A percentile compares a stretch with the other conserved stretches of the same genome.
Evolutionary conservation across 2,797 vertebrate genomes (phyloP).

Genomic region (Muraenolepis orangiensis): DNA sequence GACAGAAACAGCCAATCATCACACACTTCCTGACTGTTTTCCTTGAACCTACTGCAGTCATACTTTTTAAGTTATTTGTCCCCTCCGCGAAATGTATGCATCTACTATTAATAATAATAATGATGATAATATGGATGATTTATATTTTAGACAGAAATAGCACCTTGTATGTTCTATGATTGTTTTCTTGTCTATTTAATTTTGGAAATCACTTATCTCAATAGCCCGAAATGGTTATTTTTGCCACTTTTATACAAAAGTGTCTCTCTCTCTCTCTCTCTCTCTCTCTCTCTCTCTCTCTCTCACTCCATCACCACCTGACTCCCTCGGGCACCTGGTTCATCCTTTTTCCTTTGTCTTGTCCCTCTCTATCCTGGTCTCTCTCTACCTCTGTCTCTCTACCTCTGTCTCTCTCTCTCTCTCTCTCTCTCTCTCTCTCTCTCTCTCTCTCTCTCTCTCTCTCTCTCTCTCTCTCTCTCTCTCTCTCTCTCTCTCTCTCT

Average conservation of each 20-base stretch:
- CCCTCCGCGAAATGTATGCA: too few relatives aligned
- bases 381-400: conserved; percentile 21
- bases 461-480: neutral
- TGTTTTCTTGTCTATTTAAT: too few relatives aligned
- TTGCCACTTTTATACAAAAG: conserved; percentile 14
- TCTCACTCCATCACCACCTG: neutral
- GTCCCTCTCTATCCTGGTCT: too few relatives aligned
- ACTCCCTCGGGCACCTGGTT: too few relatives aligned
- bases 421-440: neutral
- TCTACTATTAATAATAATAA: too few relatives aligned
- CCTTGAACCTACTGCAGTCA: neutral
- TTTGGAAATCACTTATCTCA: conserved; percentile 14
- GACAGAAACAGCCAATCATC: conserved; percentile 3
- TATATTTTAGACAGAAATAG: too few relatives aligned
- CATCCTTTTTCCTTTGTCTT: too few relatives aligned
- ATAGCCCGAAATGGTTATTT: neutral
- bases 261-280: conserved; percentile 9
- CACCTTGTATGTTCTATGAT: too few relatives aligned
- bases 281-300: neutral
- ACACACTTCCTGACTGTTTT: neutral
- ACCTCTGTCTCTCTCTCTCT: conserved; percentile 14
- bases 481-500: neutral
- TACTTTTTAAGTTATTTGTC: neutral
- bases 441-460: neutral
- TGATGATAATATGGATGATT: too few relatives aligned